These are phyloP conservation scores for Lanius ludovicianus DNA, from an alignment of 2,113 vertebrate genomes.

Conservation along the genomic window DNA sequence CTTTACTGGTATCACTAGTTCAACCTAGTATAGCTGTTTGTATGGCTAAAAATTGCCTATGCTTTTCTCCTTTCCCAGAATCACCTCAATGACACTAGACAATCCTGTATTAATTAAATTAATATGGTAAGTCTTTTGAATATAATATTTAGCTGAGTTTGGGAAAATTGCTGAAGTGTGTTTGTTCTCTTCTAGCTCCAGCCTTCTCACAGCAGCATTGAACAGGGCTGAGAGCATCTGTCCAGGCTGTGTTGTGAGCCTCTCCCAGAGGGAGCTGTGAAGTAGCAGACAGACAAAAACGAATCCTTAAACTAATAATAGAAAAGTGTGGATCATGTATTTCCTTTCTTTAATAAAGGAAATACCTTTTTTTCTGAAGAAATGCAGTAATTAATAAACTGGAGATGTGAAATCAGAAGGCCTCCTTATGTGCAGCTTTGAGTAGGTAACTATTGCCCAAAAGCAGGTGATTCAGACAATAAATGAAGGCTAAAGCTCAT, in stretches of 20 bases:
- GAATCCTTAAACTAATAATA: background rate
- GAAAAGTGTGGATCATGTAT: background rate
- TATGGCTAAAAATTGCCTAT: background rate
- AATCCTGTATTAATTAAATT: background rate
- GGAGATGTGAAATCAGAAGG: background rate
- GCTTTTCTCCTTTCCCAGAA: background rate
- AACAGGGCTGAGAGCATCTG: background rate
- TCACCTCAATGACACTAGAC: background rate
- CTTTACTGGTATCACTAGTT: background rate
- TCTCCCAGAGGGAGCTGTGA: background rate
- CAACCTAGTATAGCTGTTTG: background rate
- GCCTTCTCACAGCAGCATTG: accelerated
- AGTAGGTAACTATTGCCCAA: background rate
- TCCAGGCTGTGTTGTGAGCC: background rate
- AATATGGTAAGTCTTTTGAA: background rate
- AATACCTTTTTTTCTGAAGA: background rate
- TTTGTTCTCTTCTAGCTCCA: background rate
- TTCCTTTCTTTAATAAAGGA: background rate
- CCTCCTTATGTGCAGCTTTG: accelerated
- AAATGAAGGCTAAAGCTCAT: background rate
- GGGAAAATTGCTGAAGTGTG: background rate
- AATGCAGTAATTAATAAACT: background rate
- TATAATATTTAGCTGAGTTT: background rate
- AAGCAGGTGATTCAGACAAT: background rate
- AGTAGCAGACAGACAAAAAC: background rate